Base-by-base conservation (phyloP, 2,888 invertebrate genomes). In the Cosmopolites sordidus region DNA sequence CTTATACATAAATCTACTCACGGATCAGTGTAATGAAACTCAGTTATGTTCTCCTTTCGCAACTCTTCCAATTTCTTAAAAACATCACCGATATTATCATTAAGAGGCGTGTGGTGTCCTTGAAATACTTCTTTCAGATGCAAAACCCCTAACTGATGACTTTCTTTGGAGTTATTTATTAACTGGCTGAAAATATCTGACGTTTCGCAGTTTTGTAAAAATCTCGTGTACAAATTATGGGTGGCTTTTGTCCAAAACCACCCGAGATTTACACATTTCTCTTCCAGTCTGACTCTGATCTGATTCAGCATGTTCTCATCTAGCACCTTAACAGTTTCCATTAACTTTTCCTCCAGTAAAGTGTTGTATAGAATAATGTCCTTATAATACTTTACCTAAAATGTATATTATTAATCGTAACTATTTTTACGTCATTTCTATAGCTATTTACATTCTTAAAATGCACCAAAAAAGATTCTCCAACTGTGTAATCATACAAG, bases 311-410 rank as follows among this genome's bases (percentile, higher is more conserved):
- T 40, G n/a, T n/a, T n/a, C 1, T 47, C 14, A 12, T 40, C 27
- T 6, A 47, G 16, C 8, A 27, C 11, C 39, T 12, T 15, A 40
- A 22, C 8, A 8, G 22, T 22, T 22, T 22, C 22, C 22, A 22
- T 5, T 8, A 22, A 22, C 8, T 22, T 22, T 22, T 29, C 39
- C 17, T 16, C 39, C 3, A 39, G 3, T 17, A 38, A 40, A 18
- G 71, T 61, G 39, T 56, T 66, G 56, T 57, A 68, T 48, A 60
- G 59, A 22, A 51, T 56, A 12, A 74, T 66, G 43, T 64, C 63
- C 30, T 63, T 65, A 53, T 69, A 73, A 54, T 68, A 57, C 60
- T 72, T 69, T 1, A 71, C 69, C 76, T 76, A 60, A 51, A 73
- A 37, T 14, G n/a, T 4, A 6, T 8, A n/a, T 37, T 37, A 41